Evolutionary conservation across 2,113 vertebrate species (phyloP), one percentile per base, ranked within the genome.

Genomic region (Leptodactylus fuscus): DNA sequence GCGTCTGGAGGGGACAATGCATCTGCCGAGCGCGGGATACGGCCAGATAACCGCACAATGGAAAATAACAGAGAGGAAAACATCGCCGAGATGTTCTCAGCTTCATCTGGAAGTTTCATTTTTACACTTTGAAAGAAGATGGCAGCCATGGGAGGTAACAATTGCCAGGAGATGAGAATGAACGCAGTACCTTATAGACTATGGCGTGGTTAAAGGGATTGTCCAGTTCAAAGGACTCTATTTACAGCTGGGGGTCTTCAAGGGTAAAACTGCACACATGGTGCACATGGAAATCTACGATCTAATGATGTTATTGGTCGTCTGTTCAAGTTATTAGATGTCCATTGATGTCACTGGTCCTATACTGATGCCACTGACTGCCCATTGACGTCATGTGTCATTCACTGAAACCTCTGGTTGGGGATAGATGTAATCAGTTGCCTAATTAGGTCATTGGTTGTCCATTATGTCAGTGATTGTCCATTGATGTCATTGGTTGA

Each of bases 41-140:
- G 24, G 67, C 7, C 10, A 24, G 81, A 82, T 55, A 73, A 82
- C 22, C 32, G 22, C 44, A 49, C 74, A 73, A 73, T 73, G 38
- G 38, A 5, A 41, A 5, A 10, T 2, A 13, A 15, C 18, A 24
- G 46, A 73, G 46, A 73, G 24, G 12, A n/a, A 44, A 38, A 70
- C 16, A 70, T 22, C 4, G 4, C n/a, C n/a, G n/a, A n/a, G n/a
- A n/a, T n/a, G 44, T 46, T 44, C 3, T 44, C 36, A 4, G 20
- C 70, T 44, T 73, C 12, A 24, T 44, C 10, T 46, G 22, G 22
- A 38, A 38, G 65, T 69, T 69, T 34, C 8, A 27, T 65, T 29
- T 29, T 16, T 67, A 67, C 1, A 34, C 62, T 67, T 58, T 58
- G 24, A 27, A 62, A 62, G 24, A 60, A 38, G 34, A 36, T 22